Conservation (phyloP, 2,797 vertebrate genomes). For the Poeciliopsis paucimaculata region DNA sequence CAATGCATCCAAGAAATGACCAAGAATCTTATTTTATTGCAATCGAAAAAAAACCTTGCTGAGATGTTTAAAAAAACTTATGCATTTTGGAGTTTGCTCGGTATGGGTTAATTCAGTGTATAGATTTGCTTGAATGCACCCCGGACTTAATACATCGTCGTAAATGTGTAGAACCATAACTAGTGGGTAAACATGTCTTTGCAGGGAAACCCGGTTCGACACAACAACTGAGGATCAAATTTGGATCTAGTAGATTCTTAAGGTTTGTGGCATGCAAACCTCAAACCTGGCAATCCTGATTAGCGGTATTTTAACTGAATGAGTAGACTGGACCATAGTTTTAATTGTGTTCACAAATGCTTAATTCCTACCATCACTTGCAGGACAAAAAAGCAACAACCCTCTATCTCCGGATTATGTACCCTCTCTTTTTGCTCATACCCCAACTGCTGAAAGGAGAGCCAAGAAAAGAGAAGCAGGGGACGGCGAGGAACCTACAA, state of each 20-base stretch:
- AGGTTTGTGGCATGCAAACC: not conserved
- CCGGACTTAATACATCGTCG: not conserved
- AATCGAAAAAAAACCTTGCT: not conserved
- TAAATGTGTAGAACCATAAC: not conserved
- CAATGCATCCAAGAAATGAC: not conserved
- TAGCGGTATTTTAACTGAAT: not conserved
- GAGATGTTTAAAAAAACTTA: not conserved
- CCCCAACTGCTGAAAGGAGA: not conserved
- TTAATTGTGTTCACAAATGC: not conserved
- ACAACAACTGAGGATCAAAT: not conserved
- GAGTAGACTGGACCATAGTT: not conserved
- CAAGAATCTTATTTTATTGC: not conserved
- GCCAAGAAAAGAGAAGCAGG: not conserved
- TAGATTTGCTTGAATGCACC: not conserved
- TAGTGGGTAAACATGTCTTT: not conserved
- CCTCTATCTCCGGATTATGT: not conserved
- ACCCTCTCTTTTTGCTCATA: not conserved
- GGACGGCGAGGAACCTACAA: not conserved
- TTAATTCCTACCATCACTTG: not conserved
- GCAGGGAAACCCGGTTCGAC: not conserved
- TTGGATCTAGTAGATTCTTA: not conserved
- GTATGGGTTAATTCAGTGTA: not conserved
- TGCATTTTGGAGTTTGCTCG: not conserved
- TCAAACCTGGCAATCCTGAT: not conserved
- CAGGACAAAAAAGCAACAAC: conserved; percentile 7